A percentile compares a stretch with the other conserved stretches of the same genome.
These are phyloP conservation scores for Phataginus tetradactyla DNA, from an alignment of 2,797 vertebrate species.

Conservation along the genomic window DNA sequence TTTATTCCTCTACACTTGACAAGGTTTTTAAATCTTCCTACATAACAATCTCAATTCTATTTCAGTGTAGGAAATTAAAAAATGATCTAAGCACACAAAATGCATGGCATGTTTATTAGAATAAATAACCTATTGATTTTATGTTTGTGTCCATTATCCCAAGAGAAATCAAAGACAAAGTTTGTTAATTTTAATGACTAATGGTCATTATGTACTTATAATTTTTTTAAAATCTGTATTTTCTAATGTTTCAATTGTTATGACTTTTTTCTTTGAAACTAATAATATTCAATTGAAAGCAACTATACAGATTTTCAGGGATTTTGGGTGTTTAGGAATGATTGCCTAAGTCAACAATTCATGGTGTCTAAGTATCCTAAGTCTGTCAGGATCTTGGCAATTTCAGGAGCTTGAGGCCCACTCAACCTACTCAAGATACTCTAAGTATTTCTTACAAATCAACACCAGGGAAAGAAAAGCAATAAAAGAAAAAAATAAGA, in stretches of 20 bases:
- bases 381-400: background rate
- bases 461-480: background rate
- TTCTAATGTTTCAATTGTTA: background rate
- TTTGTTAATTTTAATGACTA: background rate
- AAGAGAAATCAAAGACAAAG: background rate
- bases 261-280: background rate
- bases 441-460: background rate
- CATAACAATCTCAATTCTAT: background rate
- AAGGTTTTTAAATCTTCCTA: background rate
- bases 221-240: background rate
- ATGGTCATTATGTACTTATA: background rate
- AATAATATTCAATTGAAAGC: background rate
- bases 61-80: background rate
- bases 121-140: background rate
- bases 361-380: background rate
- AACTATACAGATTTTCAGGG: background rate
- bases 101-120: background rate
- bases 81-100: background rate
- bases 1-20: background rate
- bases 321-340: background rate
- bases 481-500: background rate
- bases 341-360: background rate
- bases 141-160: background rate
- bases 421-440: background rate
- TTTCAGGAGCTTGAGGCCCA: background rate